Percentiles rank a stretch among this genome's conserved stretches.
Conservation (phyloP, 2,113 vertebrate species). For the Typhlomys cinereus region DNA sequence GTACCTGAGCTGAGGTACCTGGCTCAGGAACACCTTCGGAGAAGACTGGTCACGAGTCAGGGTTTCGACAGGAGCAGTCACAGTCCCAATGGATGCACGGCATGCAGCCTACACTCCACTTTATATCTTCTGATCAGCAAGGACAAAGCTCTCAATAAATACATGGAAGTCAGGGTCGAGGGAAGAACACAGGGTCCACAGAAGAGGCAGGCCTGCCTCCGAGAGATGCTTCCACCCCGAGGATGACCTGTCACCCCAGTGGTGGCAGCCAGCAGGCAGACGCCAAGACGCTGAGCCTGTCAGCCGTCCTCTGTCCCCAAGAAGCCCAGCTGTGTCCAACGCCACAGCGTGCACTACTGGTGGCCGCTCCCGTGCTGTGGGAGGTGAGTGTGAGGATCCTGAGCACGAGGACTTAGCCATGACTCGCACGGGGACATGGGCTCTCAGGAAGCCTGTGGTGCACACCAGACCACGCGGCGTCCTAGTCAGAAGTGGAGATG, state of each 20-base stretch:
- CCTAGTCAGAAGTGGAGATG: accelerated
- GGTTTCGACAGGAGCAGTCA: slow-evolving; percentile 5
- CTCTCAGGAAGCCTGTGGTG: background rate
- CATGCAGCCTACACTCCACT: background rate
- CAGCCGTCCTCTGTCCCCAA: background rate
- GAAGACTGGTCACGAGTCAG: background rate
- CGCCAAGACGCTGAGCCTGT: no score
- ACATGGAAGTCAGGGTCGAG: no score
- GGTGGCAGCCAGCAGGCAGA: no score
- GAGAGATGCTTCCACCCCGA: accelerated
- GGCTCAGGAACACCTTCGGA: background rate
- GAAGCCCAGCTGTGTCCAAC: background rate
- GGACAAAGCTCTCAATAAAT: slow-evolving; percentile 47
- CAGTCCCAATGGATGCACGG: background rate
- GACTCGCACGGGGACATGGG: background rate
- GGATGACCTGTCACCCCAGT: background rate
- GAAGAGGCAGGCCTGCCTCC: accelerated
- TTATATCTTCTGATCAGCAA: accelerated
- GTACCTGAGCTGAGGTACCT: no score
- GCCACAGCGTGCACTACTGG: no score
- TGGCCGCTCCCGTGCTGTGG: no score
- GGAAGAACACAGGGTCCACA: accelerated
- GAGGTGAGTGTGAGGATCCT: no score
- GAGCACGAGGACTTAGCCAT: no score
- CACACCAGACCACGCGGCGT: accelerated